These are phyloP conservation scores for Arctopsyche grandis DNA, from an alignment of 1,140 invertebrate genomes.

Conservation along the genomic window DNA sequence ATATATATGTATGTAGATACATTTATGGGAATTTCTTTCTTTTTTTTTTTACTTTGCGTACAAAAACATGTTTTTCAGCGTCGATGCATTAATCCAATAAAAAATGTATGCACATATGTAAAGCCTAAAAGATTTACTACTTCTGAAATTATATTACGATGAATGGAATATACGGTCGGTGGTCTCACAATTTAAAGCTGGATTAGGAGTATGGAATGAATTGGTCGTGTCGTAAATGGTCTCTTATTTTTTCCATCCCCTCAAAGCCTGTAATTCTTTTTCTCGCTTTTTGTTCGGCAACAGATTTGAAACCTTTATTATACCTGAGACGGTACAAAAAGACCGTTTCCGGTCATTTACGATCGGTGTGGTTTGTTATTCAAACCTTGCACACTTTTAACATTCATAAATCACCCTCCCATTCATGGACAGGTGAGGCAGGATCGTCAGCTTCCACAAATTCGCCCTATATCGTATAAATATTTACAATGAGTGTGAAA, in stretches of 20 bases:
- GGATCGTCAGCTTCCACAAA: slow-evolving; percentile 3
- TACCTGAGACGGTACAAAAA: slow-evolving; percentile 31
- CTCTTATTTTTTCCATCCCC: slow-evolving; percentile 6
- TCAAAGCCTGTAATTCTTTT: background rate
- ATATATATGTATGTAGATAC: too few relatives aligned
- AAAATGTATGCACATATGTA: background rate
- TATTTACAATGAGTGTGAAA: background rate
- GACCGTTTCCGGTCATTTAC: slow-evolving; percentile 36
- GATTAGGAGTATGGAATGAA: slow-evolving; percentile 13
- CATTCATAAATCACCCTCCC: slow-evolving; percentile 28
- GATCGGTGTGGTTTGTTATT: slow-evolving; percentile 10
- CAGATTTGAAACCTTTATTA: slow-evolving; percentile 1
- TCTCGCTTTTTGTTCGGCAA: slow-evolving; percentile 2
- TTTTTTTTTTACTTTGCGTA: too few relatives aligned
- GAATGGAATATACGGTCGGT: slow-evolving; percentile 12
- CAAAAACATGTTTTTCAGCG: too few relatives aligned
- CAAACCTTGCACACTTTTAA: background rate
- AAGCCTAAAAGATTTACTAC: background rate
- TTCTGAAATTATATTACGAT: background rate
- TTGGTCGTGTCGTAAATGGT: slow-evolving; percentile 15
- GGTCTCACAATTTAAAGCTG: slow-evolving; percentile 22
- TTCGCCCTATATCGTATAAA: background rate
- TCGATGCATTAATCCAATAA: too few relatives aligned
- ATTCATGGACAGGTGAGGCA: slow-evolving; percentile 10
- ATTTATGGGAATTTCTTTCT: too few relatives aligned